phyloP scores from a whole-genome alignment of 2,113 vertebrate species.

The Abramis brama region DNA sequence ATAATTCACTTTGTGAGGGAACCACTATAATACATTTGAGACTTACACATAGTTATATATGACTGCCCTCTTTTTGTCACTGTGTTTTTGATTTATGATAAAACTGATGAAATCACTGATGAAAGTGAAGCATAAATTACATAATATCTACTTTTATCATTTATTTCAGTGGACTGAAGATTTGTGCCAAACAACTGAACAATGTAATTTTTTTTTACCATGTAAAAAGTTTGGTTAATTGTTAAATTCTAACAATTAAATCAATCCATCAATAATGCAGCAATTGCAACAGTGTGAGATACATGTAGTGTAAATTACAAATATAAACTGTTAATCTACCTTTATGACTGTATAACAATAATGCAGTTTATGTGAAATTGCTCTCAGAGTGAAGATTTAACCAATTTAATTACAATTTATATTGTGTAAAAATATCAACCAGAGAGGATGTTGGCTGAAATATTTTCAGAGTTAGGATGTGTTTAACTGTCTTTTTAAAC shows the following conservation, averaged over 20 bases:
- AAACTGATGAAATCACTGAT: background rate
- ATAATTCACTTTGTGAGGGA: background rate
- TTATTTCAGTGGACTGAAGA: background rate
- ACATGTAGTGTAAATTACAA: background rate
- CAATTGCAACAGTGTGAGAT: too few species aligned
- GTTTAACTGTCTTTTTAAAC: conserved; percentile 19
- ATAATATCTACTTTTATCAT: background rate
- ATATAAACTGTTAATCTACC: background rate
- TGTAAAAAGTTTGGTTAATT: background rate
- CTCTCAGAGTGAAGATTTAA: too few species aligned
- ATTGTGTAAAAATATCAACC: background rate
- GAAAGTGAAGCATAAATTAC: background rate
- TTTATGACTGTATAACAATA: too few species aligned
- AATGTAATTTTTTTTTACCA: too few species aligned
- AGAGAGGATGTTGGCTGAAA: background rate
- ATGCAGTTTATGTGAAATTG: too few species aligned
- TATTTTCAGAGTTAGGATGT: background rate
- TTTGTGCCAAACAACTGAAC: background rate
- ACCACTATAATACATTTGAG: background rate
- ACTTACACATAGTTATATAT: too few species aligned
- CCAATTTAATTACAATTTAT: too few species aligned
- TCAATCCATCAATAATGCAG: too few species aligned
- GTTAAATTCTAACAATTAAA: background rate
- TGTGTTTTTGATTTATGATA: too few species aligned
- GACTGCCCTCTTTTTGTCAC: too few species aligned